These are phyloP conservation scores for Hirtodrosophila duncani DNA, from an alignment of 2,888 invertebrate genomes.

Conservation along the genomic window DNA sequence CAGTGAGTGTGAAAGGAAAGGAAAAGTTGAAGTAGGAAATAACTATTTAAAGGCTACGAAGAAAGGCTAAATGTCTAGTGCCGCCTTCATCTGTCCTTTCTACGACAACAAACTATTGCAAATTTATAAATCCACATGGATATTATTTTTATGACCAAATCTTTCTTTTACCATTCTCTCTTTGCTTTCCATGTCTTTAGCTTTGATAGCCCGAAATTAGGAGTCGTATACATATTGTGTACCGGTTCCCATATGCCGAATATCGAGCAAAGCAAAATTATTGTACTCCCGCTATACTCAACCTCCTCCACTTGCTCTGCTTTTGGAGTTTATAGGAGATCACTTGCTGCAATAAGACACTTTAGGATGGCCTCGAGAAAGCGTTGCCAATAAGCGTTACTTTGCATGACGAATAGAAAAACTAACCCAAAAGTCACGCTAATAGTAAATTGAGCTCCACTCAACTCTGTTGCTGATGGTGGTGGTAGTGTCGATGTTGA, in stretches of 20 bases:
- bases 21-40: no score
- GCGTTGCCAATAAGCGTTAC: constrained; percentile 53
- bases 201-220: no score
- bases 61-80: no score
- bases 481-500: constrained; percentile 19
- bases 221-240: no score
- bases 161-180: no score
- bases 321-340: constrained; percentile 55
- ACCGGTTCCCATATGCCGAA: constrained; percentile 40
- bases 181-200: no score
- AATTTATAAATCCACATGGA: no score
- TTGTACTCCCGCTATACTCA: constrained; percentile 22
- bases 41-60: no score
- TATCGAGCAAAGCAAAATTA: constrained; percentile 47
- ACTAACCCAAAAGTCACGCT: constrained; percentile 73
- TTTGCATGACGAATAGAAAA: constrained; percentile 69
- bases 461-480: constrained; percentile 18
- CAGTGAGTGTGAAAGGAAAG: no score
- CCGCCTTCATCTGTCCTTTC: no score
- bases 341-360: constrained; percentile 63
- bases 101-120: no score
- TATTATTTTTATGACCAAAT: no score
- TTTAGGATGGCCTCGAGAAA: constrained; percentile 35
- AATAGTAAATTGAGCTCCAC: constrained; percentile 66
- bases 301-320: neutral